These are phyloP conservation scores for Turnix velox DNA, from an alignment of 2,113 vertebrate species.

Conservation along the genomic window DNA sequence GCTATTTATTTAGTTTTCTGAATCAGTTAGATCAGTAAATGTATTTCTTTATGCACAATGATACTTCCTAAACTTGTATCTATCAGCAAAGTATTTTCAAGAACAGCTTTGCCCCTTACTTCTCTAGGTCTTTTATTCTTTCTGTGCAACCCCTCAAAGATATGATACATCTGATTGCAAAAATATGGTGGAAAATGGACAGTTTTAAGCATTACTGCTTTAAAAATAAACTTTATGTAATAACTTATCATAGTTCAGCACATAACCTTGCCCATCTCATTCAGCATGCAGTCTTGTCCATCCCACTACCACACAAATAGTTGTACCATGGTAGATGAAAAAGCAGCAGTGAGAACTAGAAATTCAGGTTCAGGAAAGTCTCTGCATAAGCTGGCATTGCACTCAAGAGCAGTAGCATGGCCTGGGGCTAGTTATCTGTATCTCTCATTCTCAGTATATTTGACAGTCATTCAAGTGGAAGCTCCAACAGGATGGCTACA, in stretches of 20 bases:
- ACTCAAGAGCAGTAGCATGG: not conserved
- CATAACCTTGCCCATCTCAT: not conserved
- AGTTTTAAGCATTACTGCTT: not conserved
- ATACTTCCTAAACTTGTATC: not conserved
- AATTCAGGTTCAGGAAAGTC: not conserved
- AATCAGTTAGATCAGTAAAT: not conserved
- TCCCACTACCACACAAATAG: not conserved
- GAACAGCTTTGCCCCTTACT: not conserved
- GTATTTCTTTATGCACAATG: not conserved
- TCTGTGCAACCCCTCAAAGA: not conserved
- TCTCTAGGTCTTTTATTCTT: not conserved
- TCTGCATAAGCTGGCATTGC: not conserved
- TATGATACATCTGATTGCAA: not conserved
- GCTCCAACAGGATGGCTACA: not conserved
- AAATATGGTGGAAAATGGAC: not conserved
- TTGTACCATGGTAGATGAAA: not conserved
- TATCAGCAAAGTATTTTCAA: not conserved
- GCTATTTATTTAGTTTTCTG: not conserved
- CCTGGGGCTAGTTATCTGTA: not conserved
- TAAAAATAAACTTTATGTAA: not conserved
- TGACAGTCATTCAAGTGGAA: not conserved
- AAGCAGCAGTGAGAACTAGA: not conserved
- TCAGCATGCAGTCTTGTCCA: not conserved
- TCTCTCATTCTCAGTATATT: not conserved
- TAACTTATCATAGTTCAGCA: not conserved